A percentile compares a stretch with the other conserved stretches of the same genome.
Evolutionary conservation across 1,140 invertebrate genomes (phyloP).

Genomic region (Philotrypesis tridentata): DNA sequence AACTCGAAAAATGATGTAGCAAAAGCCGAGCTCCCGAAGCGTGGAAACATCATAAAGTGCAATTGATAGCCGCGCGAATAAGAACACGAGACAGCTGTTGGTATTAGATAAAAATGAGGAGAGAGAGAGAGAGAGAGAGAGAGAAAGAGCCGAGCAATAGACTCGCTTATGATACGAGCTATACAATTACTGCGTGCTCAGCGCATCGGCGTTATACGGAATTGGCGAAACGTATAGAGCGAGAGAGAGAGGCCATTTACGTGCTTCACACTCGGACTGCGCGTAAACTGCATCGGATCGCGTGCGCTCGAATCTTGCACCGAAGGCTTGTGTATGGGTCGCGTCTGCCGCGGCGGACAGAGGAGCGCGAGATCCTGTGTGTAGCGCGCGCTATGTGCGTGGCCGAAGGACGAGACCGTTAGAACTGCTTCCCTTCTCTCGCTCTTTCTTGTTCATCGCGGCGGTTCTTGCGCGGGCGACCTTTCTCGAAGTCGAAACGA

Average conservation of each 20-base stretch:
- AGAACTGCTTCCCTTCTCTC: conserved; percentile 32
- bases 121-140: not conserved
- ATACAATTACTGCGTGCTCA: not conserved
- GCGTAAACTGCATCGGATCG: conserved; percentile 24
- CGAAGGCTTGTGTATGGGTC: not conserved
- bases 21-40: too few relatives aligned
- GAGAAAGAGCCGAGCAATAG: not conserved
- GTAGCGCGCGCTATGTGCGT: conserved; percentile 7
- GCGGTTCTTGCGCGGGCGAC: not conserved
- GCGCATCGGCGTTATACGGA: not conserved
- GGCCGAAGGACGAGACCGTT: conserved; percentile 45
- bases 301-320: conserved; percentile 25
- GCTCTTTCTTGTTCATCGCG: too few relatives aligned
- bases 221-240: conserved; percentile 14
- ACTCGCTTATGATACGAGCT: not conserved
- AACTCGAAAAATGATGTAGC: too few relatives aligned
- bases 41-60: not conserved
- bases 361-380: not conserved
- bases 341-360: too few relatives aligned
- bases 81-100: too few relatives aligned
- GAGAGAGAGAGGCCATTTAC: conserved; percentile 51
- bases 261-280: not conserved
- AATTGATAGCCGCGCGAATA: too few relatives aligned
- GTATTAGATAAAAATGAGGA: not conserved
- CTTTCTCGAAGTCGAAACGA: not conserved